A percentile compares a stretch with the other conserved stretches of the same genome.
phyloP scores from a whole-genome alignment of 2,113 vertebrate species.

The Synchiropus splendidus region DNA sequence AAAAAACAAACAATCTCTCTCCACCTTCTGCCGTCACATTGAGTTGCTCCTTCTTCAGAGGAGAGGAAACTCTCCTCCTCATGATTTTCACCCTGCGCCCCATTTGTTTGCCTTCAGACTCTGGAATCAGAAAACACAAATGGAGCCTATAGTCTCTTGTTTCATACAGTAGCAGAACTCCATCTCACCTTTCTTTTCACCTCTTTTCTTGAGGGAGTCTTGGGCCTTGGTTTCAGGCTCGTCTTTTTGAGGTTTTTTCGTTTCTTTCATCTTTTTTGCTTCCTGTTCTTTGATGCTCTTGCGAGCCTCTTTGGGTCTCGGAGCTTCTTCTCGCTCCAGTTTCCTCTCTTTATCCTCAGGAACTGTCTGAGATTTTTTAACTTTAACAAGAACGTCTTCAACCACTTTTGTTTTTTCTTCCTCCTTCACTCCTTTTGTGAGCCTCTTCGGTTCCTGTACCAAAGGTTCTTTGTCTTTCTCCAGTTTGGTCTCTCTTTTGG shows the following conservation, averaged over 20 bases:
- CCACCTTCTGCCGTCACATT: constrained; percentile 48
- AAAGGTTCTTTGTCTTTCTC: no score
- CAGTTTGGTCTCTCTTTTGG: no score
- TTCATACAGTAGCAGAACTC: no score
- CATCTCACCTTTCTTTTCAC: constrained; percentile 21
- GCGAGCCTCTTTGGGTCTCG: neutral
- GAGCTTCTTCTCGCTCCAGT: no score
- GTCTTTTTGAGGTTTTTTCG: constrained; percentile 1
- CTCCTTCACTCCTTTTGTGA: no score
- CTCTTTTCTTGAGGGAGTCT: constrained; percentile 11
- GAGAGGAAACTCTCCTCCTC: constrained; percentile 14
- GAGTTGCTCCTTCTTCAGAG: constrained; percentile 42
- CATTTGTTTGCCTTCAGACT: constrained; percentile 6
- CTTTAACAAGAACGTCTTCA: no score
- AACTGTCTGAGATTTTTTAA: no score
- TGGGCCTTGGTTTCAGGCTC: constrained; percentile 10
- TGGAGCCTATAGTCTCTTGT: no score
- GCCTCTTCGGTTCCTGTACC: no score
- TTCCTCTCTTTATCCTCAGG: no score
- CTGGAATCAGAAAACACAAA: constrained; percentile 22
- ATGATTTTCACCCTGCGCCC: constrained; percentile 9
- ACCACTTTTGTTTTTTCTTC: no score
- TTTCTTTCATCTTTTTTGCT: constrained; percentile 4
- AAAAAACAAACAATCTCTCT: no score
- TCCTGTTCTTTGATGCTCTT: constrained; percentile 9